A percentile compares a stretch with the other conserved stretches of the same genome.
These are phyloP conservation scores for Emmelina monodactyla DNA, from an alignment of 2,888 invertebrate species.

Conservation along the genomic window DNA sequence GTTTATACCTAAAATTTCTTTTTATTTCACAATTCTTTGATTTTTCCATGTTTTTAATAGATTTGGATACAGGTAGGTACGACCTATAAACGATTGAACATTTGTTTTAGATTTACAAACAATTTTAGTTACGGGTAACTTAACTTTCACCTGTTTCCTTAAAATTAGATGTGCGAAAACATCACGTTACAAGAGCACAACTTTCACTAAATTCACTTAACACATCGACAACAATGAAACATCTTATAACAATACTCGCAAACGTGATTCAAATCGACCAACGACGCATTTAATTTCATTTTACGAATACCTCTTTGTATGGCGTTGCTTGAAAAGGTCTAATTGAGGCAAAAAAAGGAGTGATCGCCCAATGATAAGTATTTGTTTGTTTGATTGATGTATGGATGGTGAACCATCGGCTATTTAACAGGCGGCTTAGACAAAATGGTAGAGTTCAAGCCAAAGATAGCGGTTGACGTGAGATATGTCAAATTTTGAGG, in stretches of 20 bases:
- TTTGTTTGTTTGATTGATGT: slow-evolving; percentile 26
- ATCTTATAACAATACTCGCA: not conserved
- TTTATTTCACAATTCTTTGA: too few relatives aligned
- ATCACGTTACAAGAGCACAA: not conserved
- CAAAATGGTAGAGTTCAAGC: slow-evolving; percentile 54
- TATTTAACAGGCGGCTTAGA: slow-evolving; percentile 62
- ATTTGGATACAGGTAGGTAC: too few relatives aligned
- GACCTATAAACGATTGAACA: too few relatives aligned
- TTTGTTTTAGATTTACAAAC: too few relatives aligned
- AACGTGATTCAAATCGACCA: too few relatives aligned
- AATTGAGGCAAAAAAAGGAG: slow-evolving; percentile 58
- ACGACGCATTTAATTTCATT: slow-evolving; percentile 53
- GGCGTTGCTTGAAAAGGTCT: slow-evolving; percentile 52
- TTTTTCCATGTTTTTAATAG: too few relatives aligned
- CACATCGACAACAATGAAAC: not conserved
- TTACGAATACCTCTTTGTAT: slow-evolving; percentile 37
- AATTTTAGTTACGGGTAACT: too few relatives aligned
- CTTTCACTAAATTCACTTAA: not conserved
- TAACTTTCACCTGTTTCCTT: too few relatives aligned
- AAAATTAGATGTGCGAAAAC: too few relatives aligned
- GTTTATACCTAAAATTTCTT: too few relatives aligned
- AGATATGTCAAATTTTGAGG: too few relatives aligned
- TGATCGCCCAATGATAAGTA: slow-evolving; percentile 34
- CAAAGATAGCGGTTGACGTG: too few relatives aligned
- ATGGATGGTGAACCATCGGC: slow-evolving; percentile 54